Percentiles rank a stretch among this genome's conserved stretches.
These are phyloP conservation scores for Phrynosoma platyrhinos DNA, from an alignment of 2,113 vertebrate species.

Conservation along the genomic window DNA sequence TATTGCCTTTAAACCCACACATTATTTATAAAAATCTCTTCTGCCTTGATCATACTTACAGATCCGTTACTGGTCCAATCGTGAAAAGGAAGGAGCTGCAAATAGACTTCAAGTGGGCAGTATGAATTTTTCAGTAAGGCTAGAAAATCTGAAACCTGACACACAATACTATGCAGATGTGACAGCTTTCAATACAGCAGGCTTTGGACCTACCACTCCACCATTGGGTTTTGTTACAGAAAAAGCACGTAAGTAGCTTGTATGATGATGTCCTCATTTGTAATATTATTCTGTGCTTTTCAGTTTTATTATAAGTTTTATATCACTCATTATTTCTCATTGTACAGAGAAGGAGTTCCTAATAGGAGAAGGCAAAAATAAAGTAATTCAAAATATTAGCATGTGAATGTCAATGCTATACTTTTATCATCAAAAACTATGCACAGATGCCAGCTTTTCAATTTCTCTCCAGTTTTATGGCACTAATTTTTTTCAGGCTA, in stretches of 20 bases:
- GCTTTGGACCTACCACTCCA: slow-evolving; percentile 87
- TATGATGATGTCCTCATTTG: not conserved
- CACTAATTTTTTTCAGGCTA: not conserved
- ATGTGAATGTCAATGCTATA: not conserved
- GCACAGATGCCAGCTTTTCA: not conserved
- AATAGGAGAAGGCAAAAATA: not conserved
- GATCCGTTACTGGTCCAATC: slow-evolving; percentile 90
- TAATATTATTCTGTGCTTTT: not conserved
- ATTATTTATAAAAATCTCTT: not conserved
- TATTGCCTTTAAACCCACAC: not conserved
- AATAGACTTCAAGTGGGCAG: slow-evolving; percentile 81
- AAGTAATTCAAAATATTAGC: not conserved
- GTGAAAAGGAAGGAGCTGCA: slow-evolving; percentile 87
- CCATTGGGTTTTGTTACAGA: slow-evolving; percentile 82
- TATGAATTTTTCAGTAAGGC: slow-evolving; percentile 85
- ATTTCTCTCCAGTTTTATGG: not conserved
- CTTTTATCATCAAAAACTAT: not conserved
- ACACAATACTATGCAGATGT: slow-evolving; percentile 89
- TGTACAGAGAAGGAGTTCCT: not conserved
- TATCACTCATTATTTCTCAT: not conserved
- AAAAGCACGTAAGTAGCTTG: slow-evolving; percentile 88
- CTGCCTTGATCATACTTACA: slow-evolving; percentile 61
- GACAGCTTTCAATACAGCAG: slow-evolving; percentile 90
- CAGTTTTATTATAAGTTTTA: not conserved
- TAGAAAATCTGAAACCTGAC: slow-evolving; percentile 88